A percentile compares a stretch with the other conserved stretches of the same genome.
Conservation (phyloP, 2,797 vertebrate genomes). For the Anguilla marmorata region DNA sequence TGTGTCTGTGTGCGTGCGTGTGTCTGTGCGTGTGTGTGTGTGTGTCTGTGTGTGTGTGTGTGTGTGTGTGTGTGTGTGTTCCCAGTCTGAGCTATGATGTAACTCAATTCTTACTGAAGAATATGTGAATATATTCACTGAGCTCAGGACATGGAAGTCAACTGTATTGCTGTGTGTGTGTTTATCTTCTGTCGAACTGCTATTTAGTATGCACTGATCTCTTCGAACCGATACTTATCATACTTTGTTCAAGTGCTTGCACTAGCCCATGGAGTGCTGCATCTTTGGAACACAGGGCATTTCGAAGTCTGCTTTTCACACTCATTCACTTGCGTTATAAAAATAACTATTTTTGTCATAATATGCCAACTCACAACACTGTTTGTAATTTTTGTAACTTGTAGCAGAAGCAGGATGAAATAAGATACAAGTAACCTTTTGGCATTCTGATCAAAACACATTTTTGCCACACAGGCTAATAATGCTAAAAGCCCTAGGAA, state of each 20-base stretch:
- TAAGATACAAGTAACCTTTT: no score
- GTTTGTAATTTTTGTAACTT: no score
- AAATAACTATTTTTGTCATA: no score
- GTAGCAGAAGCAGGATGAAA: no score
- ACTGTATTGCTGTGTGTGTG: neutral
- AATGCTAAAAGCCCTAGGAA: no score
- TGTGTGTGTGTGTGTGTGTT: neutral
- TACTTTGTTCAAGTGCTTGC: neutral
- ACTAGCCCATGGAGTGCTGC: neutral
- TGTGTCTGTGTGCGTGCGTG: no score
- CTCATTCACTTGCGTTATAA: no score
- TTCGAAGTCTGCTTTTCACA: no score
- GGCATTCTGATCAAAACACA: no score
- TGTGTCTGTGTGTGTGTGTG: neutral
- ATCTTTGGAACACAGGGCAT: neutral
- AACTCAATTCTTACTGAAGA: slow-evolving; percentile 26
- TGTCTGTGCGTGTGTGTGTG: no score
- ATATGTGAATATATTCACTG: slow-evolving; percentile 26
- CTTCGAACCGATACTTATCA: neutral
- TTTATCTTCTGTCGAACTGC: neutral
- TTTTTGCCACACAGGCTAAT: no score
- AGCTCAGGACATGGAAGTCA: slow-evolving; percentile 15
- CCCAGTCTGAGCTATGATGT: slow-evolving; percentile 32
- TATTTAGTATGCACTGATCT: neutral
- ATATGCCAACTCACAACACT: no score